These are phyloP conservation scores for Loxodonta africana DNA, from an alignment of 2,113 vertebrate genomes.

Conservation along the genomic window DNA sequence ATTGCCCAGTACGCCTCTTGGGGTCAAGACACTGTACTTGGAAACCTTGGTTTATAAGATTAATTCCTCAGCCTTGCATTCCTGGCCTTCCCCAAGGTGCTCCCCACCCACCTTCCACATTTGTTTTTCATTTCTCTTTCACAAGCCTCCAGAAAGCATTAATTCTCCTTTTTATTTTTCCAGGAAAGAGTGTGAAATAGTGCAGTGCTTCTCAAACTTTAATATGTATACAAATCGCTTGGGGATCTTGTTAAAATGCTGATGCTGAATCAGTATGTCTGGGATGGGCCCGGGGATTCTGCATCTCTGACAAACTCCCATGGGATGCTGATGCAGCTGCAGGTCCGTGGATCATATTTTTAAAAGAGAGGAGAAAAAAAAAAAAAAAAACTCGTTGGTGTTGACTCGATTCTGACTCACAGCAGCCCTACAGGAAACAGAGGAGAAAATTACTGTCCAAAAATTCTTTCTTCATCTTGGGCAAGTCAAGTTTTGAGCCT, in stretches of 20 bases:
- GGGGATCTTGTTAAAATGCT: neutral
- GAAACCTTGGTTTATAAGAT: neutral
- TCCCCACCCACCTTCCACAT: neutral
- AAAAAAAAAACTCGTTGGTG: no score
- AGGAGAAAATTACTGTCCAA: neutral
- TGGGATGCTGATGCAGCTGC: neutral
- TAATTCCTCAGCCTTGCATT: neutral
- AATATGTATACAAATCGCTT: neutral
- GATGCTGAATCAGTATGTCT: neutral
- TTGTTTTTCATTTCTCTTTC: neutral
- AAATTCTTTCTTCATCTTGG: neutral
- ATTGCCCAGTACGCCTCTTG: neutral
- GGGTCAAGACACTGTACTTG: neutral
- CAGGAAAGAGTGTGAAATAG: neutral
- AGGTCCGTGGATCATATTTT: neutral
- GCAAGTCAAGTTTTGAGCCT: neutral
- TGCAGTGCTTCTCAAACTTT: neutral
- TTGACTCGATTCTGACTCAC: no score
- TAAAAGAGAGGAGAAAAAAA: neutral
- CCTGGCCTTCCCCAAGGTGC: neutral
- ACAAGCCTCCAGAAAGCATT: neutral
- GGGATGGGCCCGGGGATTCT: neutral
- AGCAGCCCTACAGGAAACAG: neutral
- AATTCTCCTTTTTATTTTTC: neutral
- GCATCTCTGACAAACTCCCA: neutral